Base-by-base conservation (phyloP, 2,888 invertebrate genomes). In the Torymus aiolomorphi region DNA sequence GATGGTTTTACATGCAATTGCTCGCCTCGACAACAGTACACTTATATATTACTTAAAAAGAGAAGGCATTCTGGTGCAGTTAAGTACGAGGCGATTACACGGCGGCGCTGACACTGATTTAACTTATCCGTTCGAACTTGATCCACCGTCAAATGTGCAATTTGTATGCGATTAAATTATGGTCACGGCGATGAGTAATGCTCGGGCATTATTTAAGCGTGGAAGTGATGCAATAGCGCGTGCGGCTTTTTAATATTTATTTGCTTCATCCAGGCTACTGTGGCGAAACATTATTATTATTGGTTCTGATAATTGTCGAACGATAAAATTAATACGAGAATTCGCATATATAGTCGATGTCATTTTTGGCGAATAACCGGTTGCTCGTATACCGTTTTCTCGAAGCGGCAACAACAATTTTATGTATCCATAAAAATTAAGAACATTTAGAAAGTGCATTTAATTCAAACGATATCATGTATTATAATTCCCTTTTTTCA, bases 141-240 rank as follows among this genome's bases (percentile, higher is more conserved):
- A 69, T 70, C 71, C n/a, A 57, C 63, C 65, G 31, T 59, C 66
- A 51, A 59, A 59, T 52, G 18, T 62, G 56, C 52, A 59, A 77
- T 71, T 77, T 77, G 65, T 72, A 77, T 61, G 69, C 16, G 76
- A 76, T 76, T 70, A 76, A 70, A 67, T 74, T 66, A 57, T 52
- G 18, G 31, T 2, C 62, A 4, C n/a, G 56, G 2, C 57, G 57
- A 66, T 65, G 18, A 74, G 24, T 67, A 67, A 59, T 52, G 57
- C 49, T 31, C n/a, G 12, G 18, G 62, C 11, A 42, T 76, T 42
- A 75, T 75, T 75, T 52, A 67, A 52, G 66, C 16, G 16, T 3
- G 0, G n/a, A 14, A 24, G 20, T 75, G 67, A 67, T 52, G 75
- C 75, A 75, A 75, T 24, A 42, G 42, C 42, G 8, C 42, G 8